phyloP scores from a whole-genome alignment of 2,888 invertebrate species.

The Mactromeris polynyma region DNA sequence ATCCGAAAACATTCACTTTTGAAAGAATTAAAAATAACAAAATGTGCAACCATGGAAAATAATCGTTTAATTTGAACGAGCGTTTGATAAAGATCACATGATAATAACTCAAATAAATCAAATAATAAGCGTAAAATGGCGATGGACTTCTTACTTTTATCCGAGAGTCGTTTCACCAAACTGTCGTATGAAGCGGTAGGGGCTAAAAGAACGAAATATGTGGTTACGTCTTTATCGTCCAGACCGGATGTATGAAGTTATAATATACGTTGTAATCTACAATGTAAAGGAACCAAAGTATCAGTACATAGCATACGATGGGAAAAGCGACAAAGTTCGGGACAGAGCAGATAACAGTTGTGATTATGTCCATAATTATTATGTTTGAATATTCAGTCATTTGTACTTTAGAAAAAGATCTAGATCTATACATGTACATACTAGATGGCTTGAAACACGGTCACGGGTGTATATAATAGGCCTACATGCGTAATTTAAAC shows the following conservation, averaged over 20 bases:
- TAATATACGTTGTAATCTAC: no score
- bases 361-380: no score
- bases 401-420: no score
- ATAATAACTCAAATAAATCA: not conserved
- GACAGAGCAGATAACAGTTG: no score
- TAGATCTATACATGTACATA: no score
- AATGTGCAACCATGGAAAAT: not conserved
- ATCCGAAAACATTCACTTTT: conserved; percentile 60
- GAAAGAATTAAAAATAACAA: not conserved
- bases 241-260: not conserved
- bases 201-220: conserved; percentile 3
- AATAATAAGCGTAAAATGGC: not conserved
- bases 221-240: not conserved
- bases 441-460: no score
- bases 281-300: no score
- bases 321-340: no score
- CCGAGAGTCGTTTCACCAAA: not conserved
- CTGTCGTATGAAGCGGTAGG: not conserved
- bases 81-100: not conserved
- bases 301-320: no score
- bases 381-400: no score
- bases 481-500: no score
- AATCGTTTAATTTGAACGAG: not conserved
- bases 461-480: no score
- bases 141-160: not conserved